Percentiles rank a stretch among this genome's conserved stretches.
Evolutionary conservation across 2,888 invertebrate genomes (phyloP).

Genomic region (Therioaphis trifolii): DNA sequence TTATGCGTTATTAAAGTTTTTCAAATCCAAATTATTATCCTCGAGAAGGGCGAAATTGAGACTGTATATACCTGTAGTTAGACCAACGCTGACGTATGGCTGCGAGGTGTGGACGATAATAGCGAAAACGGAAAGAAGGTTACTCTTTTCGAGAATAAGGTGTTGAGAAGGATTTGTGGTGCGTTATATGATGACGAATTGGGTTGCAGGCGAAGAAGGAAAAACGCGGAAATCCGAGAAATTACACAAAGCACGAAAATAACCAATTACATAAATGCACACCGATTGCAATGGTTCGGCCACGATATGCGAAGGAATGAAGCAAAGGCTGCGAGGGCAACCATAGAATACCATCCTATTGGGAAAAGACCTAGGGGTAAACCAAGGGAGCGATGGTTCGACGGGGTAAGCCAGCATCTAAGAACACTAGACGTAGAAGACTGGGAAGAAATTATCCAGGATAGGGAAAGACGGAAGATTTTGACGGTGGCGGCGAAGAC

Average conservation of each 20-base stretch:
- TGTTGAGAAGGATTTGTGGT: background rate
- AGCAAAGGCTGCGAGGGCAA: background rate
- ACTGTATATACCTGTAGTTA: background rate
- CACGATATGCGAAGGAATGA: too few relatives aligned
- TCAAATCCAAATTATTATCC: background rate
- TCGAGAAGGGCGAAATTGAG: background rate
- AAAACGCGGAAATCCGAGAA: background rate
- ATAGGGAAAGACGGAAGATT: background rate
- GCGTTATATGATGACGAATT: background rate
- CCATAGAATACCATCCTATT: background rate
- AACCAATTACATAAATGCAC: too few relatives aligned
- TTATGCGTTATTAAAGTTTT: constrained; percentile 12
- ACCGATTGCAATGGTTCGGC: too few relatives aligned
- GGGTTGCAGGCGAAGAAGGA: background rate
- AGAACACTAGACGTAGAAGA: background rate
- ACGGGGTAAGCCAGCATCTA: background rate
- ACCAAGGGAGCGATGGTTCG: background rate
- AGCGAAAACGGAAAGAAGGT: background rate
- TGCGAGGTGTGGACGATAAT: background rate
- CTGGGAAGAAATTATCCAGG: background rate
- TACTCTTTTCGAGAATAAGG: background rate
- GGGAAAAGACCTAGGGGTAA: background rate
- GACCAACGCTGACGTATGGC: background rate
- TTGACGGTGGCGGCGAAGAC: too few relatives aligned
- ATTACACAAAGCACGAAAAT: too few relatives aligned